Percentiles rank a stretch among this genome's conserved stretches.
phyloP scores from a whole-genome alignment of 2,113 vertebrate species.

The Tautogolabrus adspersus region DNA sequence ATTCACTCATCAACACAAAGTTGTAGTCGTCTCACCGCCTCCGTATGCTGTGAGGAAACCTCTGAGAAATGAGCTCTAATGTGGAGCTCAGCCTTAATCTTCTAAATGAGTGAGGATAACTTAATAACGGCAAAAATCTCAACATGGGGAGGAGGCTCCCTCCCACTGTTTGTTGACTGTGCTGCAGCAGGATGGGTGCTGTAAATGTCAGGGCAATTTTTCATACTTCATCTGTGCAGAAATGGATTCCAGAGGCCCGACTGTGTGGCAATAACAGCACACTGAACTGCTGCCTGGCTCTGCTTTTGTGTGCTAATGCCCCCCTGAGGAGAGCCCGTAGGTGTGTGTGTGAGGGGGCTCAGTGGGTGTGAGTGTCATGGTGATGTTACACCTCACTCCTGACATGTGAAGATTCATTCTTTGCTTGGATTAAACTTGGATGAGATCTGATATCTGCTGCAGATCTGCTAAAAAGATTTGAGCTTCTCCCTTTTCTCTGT shows the following conservation, averaged over 20 bases:
- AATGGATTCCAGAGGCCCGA: slow-evolving; percentile 23
- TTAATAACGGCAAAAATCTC: slow-evolving; percentile 30
- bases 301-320: slow-evolving; percentile 38
- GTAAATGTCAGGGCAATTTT: slow-evolving; percentile 34
- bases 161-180: slow-evolving; percentile 1
- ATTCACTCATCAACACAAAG: neutral
- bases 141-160: neutral
- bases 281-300: slow-evolving; percentile 23
- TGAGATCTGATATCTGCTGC: neutral
- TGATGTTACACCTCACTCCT: slow-evolving; percentile 8
- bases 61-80: slow-evolving; percentile 8
- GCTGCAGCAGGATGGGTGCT: slow-evolving; percentile 9
- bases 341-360: slow-evolving; percentile 10
- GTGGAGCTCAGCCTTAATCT: slow-evolving; percentile 37
- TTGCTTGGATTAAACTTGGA: neutral
- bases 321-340: slow-evolving; percentile 23
- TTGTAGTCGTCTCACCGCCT: neutral
- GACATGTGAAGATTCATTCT: slow-evolving; percentile 5
- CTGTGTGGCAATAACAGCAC: slow-evolving; percentile 19
- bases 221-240: slow-evolving; percentile 31
- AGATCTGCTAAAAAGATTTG: neutral
- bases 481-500: too few relatives aligned
- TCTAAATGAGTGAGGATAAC: slow-evolving; percentile 24
- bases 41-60: slow-evolving; percentile 2
- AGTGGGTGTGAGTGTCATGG: slow-evolving; percentile 19